phyloP scores from a whole-genome alignment of 2,797 vertebrate species.

The Picus viridis region DNA sequence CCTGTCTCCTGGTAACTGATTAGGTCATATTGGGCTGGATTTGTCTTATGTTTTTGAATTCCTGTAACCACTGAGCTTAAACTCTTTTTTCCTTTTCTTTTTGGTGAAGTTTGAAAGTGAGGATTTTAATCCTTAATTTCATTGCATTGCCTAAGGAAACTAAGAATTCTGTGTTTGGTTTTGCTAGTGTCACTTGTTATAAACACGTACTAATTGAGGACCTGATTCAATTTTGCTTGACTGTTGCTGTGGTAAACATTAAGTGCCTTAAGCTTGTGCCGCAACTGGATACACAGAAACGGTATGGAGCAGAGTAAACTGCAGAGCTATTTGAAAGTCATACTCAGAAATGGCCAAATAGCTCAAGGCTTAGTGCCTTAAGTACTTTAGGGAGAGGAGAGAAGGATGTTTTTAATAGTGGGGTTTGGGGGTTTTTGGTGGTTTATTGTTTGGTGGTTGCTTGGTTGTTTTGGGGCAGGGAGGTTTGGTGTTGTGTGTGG shows the following conservation, averaged over 20 bases:
- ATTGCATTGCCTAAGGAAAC: too few species aligned
- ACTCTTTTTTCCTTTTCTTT: too few species aligned
- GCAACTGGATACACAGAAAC: background rate
- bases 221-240: background rate
- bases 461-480: background rate
- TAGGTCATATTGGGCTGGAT: too few species aligned
- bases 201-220: fast-evolving
- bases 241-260: background rate
- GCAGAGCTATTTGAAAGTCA: background rate
- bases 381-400: background rate
- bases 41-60: background rate
- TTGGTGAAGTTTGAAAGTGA: background rate
- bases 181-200: background rate
- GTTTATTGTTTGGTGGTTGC: too few species aligned
- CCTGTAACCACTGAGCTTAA: background rate
- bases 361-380: background rate
- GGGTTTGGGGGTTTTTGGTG: too few species aligned
- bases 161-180: background rate
- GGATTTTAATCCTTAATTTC: background rate
- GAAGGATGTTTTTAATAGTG: background rate
- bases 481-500: too few species aligned
- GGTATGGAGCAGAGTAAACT: background rate
- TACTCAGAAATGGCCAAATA: background rate
- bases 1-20: too few species aligned
- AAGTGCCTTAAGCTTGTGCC: background rate